Evolutionary conservation across 2,113 vertebrate species (phyloP), one percentile per base, ranked within the genome.

Genomic region (Mugil cephalus): DNA sequence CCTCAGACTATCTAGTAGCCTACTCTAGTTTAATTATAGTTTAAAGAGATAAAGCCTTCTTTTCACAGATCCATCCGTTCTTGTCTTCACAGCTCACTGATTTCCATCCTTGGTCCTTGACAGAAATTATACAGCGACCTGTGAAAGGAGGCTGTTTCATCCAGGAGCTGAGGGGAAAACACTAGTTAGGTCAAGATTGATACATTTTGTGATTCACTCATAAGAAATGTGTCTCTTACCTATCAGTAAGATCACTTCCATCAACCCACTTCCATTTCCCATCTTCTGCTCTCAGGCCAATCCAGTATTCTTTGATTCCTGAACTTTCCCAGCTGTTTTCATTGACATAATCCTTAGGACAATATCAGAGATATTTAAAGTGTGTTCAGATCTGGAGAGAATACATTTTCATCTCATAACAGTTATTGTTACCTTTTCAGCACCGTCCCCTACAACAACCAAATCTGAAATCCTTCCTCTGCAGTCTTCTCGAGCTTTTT

Each of bases 321-420:
- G 0, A 0, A 4, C 3, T 38, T 0, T 0, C 0, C 0, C 2
- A 46, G 1, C 21, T 67, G 0, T 17, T 1, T 0, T 0, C 0
- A 18, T 0, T 2, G 24, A 78, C 10, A 8, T 2, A 6, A 0
- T 0, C 0, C 83, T 78, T 55, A 73, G 2, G 19, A 50, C 6
- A 77, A 10, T 10, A n/a, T 53, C 6, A 62, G 43, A 51, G 11
- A 71, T 15, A 59, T n/a, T 39, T 30, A 12, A 52, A 30, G 0
- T 36, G 42, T 54, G 48, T 53, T 67, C 18, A 45, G 5, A n/a
- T 6, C 1, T 19, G 17, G 1, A 50, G 12, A 11, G 13, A 50
- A 75, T 38, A 36, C 6, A n/a, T n/a, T 50, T 63, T 10, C 0
- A n/a, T 7, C 24, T 30, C 24, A 30, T 30, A 30, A 0, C 2